Evolutionary conservation across 2,888 invertebrate species (phyloP), one percentile per base, ranked within the genome.

Genomic region (Chrysomela aeneicollis): DNA sequence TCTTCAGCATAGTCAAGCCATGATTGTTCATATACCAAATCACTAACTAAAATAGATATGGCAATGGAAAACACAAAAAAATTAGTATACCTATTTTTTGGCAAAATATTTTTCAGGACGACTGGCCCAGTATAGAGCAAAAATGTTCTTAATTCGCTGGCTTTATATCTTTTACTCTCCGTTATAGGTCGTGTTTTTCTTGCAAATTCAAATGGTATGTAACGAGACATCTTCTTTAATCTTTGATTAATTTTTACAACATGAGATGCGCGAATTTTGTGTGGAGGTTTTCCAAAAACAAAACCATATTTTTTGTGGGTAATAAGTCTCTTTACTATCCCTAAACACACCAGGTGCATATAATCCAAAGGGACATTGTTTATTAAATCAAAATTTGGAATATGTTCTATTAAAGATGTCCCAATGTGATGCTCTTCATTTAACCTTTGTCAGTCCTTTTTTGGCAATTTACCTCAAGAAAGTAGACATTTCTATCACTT

Each of bases 361-460:
- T 67, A 67, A 55, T 67, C 63, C 30, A 67, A 32, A 10, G 67
- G 67, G 15, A 67, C 63, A 67, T 64, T 61, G 30, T 67, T 57
- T 60, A 67, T 67, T 18, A 61, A 32, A 49, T 66, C 37, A 52
- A 66, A 66, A 57, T 63, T 63, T 51, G 57, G 63, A 59, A 66
- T 50, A 63, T 60, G 59, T 57, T 66, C 63, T 37, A 63, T 55
- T 30, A 66, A 35, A 58, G 63, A 64, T 58, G 50, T 47, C n/a
- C 64, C 61, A 46, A 64, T 64, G 47, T 67, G 67, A 50, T 67
- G 67, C 54, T 64, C 67, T 19, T 55, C 47, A 35, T 67, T 57
- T 49, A n/a, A 47, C 51, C 61, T 54, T 54, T 59, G 59, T 18
- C 67, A 47, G 63, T 66, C 35, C 63, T 46, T 50, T 59, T 59